phyloP scores from a whole-genome alignment of 2,888 invertebrate species.

The Quadroppia sp. region DNA sequence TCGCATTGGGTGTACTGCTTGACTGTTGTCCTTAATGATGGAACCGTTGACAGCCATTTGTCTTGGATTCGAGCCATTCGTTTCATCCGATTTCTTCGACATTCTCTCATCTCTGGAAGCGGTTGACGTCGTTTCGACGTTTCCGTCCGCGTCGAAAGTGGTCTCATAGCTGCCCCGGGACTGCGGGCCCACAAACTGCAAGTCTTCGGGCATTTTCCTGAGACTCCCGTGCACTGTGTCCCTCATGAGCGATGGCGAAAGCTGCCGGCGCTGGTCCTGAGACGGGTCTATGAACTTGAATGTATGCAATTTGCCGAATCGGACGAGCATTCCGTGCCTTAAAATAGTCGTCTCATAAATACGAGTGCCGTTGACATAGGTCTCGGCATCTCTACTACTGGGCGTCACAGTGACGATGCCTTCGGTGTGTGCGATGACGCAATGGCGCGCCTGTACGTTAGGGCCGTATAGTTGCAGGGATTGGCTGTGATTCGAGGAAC shows the following conservation, averaged over 20 bases:
- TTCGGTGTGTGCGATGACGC: slow-evolving; percentile 83
- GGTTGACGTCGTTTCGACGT: slow-evolving; percentile 83
- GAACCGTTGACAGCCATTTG: slow-evolving; percentile 4
- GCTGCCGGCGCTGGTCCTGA: slow-evolving; percentile 48
- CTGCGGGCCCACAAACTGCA: not conserved
- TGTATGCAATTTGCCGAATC: slow-evolving; percentile 57
- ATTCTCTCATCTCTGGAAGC: slow-evolving; percentile 64
- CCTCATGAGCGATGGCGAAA: slow-evolving; percentile 4
- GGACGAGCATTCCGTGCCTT: slow-evolving; percentile 59
- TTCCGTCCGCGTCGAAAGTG: slow-evolving; percentile 84
- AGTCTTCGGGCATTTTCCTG: slow-evolving; percentile 11
- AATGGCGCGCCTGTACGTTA: slow-evolving; percentile 88
- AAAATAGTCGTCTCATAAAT: slow-evolving; percentile 88
- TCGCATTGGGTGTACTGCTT: slow-evolving; percentile 17
- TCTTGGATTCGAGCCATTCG: slow-evolving; percentile 15
- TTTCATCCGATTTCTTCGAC: slow-evolving; percentile 60
- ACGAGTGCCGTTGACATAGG: slow-evolving; percentile 87
- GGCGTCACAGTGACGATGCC: slow-evolving; percentile 92
- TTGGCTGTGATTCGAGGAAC: slow-evolving; percentile 49
- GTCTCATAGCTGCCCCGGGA: slow-evolving; percentile 54
- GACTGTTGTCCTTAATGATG: slow-evolving; percentile 5
- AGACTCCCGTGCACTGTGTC: slow-evolving; percentile 33
- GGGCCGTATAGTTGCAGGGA: slow-evolving; percentile 65
- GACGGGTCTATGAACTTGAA: slow-evolving; percentile 57
- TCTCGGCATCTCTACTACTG: slow-evolving; percentile 84